These are phyloP conservation scores for Forficula auricularia DNA, from an alignment of 1,140 invertebrate genomes.

Conservation along the genomic window DNA sequence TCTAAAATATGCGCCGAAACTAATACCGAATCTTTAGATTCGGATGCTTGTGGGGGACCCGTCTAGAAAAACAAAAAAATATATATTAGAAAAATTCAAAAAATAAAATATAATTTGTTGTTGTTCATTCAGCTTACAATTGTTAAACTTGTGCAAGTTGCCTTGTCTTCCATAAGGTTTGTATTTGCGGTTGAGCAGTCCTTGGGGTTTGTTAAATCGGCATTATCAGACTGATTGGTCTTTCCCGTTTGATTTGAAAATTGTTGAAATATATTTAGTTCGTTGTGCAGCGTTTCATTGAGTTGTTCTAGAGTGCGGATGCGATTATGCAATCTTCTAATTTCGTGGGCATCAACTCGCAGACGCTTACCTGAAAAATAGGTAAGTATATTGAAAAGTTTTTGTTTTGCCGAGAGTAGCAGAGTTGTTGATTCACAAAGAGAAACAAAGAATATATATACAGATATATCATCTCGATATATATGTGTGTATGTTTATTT, in stretches of 20 bases:
- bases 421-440: too few species aligned
- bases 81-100: neutral
- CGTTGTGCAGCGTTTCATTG: conserved; percentile 25
- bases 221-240: neutral
- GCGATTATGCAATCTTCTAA: conserved; percentile 16
- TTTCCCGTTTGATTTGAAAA: neutral
- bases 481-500: too few species aligned
- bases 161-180: neutral
- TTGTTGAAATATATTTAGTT: conserved; percentile 16
- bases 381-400: neutral
- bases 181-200: neutral
- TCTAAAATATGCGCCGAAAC: conserved; percentile 21
- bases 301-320: conserved; percentile 21
- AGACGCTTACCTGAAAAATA: conserved; percentile 11
- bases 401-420: too few species aligned
- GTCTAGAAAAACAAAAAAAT: neutral
- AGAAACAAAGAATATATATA: too few species aligned
- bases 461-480: too few species aligned
- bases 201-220: too few species aligned
- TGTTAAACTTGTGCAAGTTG: neutral
- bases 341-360: conserved; percentile 14
- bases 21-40: conserved; percentile 2
- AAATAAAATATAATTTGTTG: neutral
- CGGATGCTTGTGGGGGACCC: neutral
- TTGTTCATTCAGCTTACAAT: neutral